Percentiles rank a stretch among this genome's conserved stretches.
phyloP scores from a whole-genome alignment of 1,140 invertebrate genomes.

The Brachionus paranguensis region DNA sequence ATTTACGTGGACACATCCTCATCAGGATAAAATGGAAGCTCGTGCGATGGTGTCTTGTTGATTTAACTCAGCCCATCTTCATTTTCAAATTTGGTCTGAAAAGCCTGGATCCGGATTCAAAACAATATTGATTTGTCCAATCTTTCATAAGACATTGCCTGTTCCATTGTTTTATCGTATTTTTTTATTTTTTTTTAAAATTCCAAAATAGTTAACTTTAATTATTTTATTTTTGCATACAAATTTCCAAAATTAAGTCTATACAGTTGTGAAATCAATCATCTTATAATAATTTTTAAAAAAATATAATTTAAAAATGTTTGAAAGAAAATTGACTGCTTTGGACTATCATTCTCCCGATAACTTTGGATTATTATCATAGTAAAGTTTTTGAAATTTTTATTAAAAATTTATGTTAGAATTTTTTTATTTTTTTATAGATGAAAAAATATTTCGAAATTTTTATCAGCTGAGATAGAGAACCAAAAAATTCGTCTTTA shows the following conservation, averaged over 20 bases:
- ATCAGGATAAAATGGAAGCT: constrained; percentile 23
- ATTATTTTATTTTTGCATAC: neutral
- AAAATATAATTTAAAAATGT: neutral
- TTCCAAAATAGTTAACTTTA: constrained; percentile 11
- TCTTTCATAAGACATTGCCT: constrained; percentile 23
- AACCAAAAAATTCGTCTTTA: constrained; percentile 86
- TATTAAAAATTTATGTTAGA: neutral
- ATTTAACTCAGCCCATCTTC: neutral
- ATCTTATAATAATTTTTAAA: neutral
- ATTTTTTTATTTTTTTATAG: constrained; percentile 57
- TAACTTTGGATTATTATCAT: constrained; percentile 41
- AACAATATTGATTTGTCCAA: neutral
- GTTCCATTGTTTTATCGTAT: neutral
- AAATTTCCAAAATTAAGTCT: constrained; percentile 20
- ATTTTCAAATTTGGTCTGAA: neutral
- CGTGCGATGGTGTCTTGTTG: constrained; percentile 2
- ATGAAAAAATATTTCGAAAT: constrained; percentile 71
- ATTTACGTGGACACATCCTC: constrained; percentile 1
- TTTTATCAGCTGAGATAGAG: constrained; percentile 80
- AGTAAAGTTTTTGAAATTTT: constrained; percentile 33
- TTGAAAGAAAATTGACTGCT: neutral
- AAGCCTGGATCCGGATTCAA: neutral
- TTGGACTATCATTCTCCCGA: neutral
- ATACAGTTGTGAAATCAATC: neutral
- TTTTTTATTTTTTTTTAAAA: neutral